Evolutionary conservation across 2,888 invertebrate species (phyloP).

Genomic region (Rhimphoctona megacephalus): DNA sequence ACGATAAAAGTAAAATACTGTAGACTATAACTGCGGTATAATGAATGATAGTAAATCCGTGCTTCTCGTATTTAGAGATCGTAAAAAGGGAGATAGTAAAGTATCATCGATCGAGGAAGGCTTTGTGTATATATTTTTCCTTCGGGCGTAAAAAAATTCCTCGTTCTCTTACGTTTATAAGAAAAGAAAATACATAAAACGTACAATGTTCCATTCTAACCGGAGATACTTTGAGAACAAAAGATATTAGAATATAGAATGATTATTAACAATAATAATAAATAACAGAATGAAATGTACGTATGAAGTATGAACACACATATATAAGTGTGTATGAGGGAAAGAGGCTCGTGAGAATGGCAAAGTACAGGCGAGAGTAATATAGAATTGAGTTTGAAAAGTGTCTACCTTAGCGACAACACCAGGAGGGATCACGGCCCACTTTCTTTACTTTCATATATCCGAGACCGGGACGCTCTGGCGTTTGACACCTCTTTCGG

Average conservation of each 20-base stretch:
- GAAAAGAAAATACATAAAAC: constrained; percentile 5
- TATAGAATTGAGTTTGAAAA: constrained; percentile 44
- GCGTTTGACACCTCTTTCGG: constrained; percentile 45
- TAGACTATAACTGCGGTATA: constrained; percentile 22
- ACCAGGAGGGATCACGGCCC: constrained; percentile 73
- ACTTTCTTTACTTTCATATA: constrained; percentile 82
- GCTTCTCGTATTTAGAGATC: constrained; percentile 36
- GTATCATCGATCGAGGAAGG: constrained; percentile 29
- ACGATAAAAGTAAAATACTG: constrained; percentile 35
- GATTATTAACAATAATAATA: constrained; percentile 3
- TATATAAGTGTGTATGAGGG: constrained; percentile 4
- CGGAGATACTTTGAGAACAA: constrained; percentile 40
- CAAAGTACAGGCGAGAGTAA: constrained; percentile 4
- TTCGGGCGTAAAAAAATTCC: not conserved
- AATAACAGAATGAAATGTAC: not conserved
- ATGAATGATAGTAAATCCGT: constrained; percentile 30
- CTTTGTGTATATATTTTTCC: not conserved
- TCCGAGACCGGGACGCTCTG: constrained; percentile 63
- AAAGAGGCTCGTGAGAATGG: constrained; percentile 62
- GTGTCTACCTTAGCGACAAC: constrained; percentile 44
- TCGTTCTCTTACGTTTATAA: not conserved
- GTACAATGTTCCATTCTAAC: constrained; percentile 28
- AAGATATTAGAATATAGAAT: constrained; percentile 36
- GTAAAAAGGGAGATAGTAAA: constrained; percentile 29
- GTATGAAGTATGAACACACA: not conserved